phyloP scores from a whole-genome alignment of 2,797 vertebrate species.

The Cossypha caffra region DNA sequence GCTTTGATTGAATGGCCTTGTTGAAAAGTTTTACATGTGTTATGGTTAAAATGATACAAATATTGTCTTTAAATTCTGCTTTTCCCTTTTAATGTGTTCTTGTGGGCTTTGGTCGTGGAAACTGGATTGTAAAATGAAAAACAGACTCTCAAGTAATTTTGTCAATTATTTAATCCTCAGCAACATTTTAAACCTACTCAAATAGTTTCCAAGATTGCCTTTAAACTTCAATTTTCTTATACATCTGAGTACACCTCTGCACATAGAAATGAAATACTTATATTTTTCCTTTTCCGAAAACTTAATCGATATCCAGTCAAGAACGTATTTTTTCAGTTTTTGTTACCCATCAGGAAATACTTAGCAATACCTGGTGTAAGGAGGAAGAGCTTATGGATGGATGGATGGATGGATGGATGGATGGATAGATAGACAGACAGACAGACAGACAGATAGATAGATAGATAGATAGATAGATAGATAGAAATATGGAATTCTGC shows the following conservation, averaged over 20 bases:
- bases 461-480: background rate
- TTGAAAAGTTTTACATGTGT: background rate
- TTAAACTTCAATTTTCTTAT: slow-evolving; percentile 65
- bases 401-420: no score
- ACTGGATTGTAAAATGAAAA: slow-evolving; percentile 19
- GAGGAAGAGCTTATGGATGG: background rate
- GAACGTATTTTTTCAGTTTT: background rate
- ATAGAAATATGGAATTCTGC: background rate
- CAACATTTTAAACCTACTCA: slow-evolving; percentile 43
- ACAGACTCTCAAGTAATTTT: slow-evolving; percentile 28
- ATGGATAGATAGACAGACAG: background rate
- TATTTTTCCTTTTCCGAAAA: slow-evolving; percentile 21
- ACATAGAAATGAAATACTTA: background rate
- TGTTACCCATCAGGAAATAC: background rate
- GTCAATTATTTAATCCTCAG: slow-evolving; percentile 43
- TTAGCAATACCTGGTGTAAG: background rate
- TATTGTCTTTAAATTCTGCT: slow-evolving; percentile 7
- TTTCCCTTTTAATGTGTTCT: background rate
- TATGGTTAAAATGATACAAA: background rate
- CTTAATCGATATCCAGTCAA: background rate
- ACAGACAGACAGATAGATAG: no score
- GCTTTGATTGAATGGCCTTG: background rate
- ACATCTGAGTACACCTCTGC: slow-evolving; percentile 20
- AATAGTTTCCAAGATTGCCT: slow-evolving; percentile 61
- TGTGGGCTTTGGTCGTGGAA: background rate